Conservation (phyloP, 2,113 vertebrate genomes). For the Paralichthys olivaceus region DNA sequence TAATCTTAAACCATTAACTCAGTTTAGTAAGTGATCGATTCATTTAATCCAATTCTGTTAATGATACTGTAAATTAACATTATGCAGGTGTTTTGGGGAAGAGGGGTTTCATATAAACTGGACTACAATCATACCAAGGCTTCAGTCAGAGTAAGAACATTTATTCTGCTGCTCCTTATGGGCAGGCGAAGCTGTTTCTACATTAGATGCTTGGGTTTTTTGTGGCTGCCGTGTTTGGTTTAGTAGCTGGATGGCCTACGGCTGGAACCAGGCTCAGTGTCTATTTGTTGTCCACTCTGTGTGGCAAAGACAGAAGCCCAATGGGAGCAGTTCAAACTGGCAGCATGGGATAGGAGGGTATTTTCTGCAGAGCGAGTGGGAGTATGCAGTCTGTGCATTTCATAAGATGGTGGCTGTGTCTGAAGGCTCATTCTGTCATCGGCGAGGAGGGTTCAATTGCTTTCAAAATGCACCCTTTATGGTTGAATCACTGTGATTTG, state of each 20-base stretch:
- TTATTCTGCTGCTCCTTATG: conserved; percentile 28
- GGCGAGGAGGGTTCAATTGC: conserved; percentile 64
- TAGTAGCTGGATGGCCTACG: conserved; percentile 41
- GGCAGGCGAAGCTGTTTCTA: conserved; percentile 26
- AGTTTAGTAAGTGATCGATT: background rate
- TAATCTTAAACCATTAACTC: background rate
- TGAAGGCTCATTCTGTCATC: conserved; percentile 64
- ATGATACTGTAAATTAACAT: background rate
- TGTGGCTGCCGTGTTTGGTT: conserved; percentile 49
- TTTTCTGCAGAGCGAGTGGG: conserved; percentile 71
- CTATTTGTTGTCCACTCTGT: conserved; percentile 46
- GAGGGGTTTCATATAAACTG: conserved; percentile 2
- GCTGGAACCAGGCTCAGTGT: conserved; percentile 51
- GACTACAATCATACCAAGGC: conserved; percentile 14
- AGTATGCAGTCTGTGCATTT: conserved; percentile 66
- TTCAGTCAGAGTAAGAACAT: conserved; percentile 8
- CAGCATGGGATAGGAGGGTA: conserved; percentile 55
- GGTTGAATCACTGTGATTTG: conserved; percentile 54
- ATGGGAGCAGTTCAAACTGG: conserved; percentile 51
- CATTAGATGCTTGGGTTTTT: conserved; percentile 35
- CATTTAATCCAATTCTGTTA: background rate
- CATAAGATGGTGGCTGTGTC: conserved; percentile 62
- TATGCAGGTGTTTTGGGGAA: conserved; percentile 8
- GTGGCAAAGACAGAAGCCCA: conserved; percentile 57
- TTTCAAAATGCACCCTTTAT: conserved; percentile 54